A percentile compares a stretch with the other conserved stretches of the same genome.
Conservation (phyloP, 2,888 invertebrate species). For the Dasypolia templi region DNA sequence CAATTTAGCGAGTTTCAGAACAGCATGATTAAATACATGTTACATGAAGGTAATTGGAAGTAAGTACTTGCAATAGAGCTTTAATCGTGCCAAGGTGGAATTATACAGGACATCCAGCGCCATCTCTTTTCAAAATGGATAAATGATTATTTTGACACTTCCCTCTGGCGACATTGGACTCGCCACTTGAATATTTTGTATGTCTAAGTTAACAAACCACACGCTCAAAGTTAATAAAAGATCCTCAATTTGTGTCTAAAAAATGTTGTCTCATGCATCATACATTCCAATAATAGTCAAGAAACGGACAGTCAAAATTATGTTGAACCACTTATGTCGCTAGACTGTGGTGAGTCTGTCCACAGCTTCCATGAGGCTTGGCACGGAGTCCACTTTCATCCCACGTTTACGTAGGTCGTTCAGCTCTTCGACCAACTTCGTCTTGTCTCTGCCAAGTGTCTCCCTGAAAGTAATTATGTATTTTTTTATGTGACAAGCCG, state of each 20-base stretch:
- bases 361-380: slow-evolving; percentile 92
- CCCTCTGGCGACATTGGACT: neutral
- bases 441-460: slow-evolving; percentile 91
- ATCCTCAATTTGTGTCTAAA: slow-evolving; percentile 26
- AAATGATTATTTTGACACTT: slow-evolving; percentile 1
- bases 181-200: slow-evolving; percentile 1
- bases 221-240: neutral
- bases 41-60: neutral
- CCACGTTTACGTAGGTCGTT: slow-evolving; percentile 91
- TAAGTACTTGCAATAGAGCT: neutral
- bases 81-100: neutral
- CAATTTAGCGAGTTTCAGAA: neutral
- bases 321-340: slow-evolving; percentile 10
- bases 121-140: slow-evolving; percentile 20
- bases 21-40: neutral
- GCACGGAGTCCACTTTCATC: slow-evolving; percentile 91
- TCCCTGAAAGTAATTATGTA: slow-evolving; percentile 85
- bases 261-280: slow-evolving; percentile 15
- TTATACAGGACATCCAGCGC: slow-evolving; percentile 9
- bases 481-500: neutral
- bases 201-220: neutral
- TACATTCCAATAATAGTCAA: slow-evolving; percentile 21
- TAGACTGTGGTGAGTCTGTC: slow-evolving; percentile 85
- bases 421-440: slow-evolving; percentile 91
- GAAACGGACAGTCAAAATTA: slow-evolving; percentile 6